These are phyloP conservation scores for Apocrypta bakeri DNA, from an alignment of 1,140 invertebrate species.

Conservation along the genomic window DNA sequence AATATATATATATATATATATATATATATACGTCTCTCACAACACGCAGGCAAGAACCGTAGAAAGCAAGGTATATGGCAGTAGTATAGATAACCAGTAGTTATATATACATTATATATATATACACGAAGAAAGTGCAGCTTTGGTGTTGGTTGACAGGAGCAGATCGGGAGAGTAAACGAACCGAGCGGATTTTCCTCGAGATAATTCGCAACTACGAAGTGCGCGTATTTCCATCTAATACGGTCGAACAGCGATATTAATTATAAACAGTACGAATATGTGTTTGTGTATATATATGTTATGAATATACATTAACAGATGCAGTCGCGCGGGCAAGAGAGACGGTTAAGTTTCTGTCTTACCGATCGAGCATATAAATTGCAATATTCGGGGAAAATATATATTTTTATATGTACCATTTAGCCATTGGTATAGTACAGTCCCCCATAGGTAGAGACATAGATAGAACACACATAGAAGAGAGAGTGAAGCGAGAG, in stretches of 20 bases:
- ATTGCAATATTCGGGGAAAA: conserved; percentile 1
- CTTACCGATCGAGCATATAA: neutral
- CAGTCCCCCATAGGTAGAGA: neutral
- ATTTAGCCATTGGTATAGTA: neutral
- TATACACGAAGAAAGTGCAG: neutral
- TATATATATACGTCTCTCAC: neutral
- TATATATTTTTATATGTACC: neutral
- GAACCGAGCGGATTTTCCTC: neutral
- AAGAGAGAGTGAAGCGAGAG: too few relatives aligned
- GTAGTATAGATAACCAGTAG: too few relatives aligned
- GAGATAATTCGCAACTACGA: neutral
- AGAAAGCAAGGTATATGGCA: too few relatives aligned
- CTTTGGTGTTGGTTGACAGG: neutral
- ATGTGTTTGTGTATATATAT: too few relatives aligned
- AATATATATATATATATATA: neutral
- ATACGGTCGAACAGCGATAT: too few relatives aligned
- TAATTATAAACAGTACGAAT: too few relatives aligned
- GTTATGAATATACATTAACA: too few relatives aligned
- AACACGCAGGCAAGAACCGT: neutral
- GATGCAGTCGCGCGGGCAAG: too few relatives aligned
- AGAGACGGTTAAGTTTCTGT: neutral
- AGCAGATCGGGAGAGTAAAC: neutral
- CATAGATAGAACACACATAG: too few relatives aligned
- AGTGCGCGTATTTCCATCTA: neutral
- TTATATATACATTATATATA: neutral